Evolutionary conservation across 2,113 vertebrate genomes (phyloP).

Genomic region (Brachirus orientalis): DNA sequence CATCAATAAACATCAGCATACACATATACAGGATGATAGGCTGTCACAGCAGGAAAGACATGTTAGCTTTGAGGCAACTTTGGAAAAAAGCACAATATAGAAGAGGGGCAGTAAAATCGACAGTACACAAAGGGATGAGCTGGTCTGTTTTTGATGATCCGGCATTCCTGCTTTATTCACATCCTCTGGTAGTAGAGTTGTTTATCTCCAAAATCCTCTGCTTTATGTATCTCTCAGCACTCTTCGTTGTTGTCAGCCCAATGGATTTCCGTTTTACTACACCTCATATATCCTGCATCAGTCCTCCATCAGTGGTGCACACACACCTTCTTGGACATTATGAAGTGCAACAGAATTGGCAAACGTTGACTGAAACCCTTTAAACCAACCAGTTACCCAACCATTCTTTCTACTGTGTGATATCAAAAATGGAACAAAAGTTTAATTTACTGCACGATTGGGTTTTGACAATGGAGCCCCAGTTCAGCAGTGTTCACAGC

Average conservation of each 20-base stretch:
- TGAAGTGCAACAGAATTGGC: background rate
- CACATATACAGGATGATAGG: constrained; percentile 18
- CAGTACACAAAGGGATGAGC: background rate
- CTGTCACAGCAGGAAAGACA: constrained; percentile 46
- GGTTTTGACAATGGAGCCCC: constrained; percentile 12
- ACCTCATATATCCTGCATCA: background rate
- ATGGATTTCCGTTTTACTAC: background rate
- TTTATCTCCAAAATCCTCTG: constrained; percentile 1
- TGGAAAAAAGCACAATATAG: constrained; percentile 15
- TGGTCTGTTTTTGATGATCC: background rate
- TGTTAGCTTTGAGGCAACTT: constrained; percentile 23
- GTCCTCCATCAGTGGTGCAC: background rate
- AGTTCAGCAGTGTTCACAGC: constrained; percentile 26
- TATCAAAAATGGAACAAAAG: constrained; percentile 43
- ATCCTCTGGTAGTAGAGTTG: background rate
- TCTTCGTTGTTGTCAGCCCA: constrained; percentile 6
- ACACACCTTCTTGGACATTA: background rate
- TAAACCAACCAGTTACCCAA: constrained; percentile 15
- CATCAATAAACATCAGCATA: constrained; percentile 51
- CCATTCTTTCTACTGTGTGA: constrained; percentile 2
- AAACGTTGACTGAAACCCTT: constrained; percentile 15
- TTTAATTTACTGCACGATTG: constrained; percentile 53
- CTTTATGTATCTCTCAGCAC: background rate
- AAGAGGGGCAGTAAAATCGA: constrained; percentile 13
- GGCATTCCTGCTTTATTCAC: background rate